These are phyloP conservation scores for Oasisia sp. DNA, from an alignment of 2,888 invertebrate genomes.

Conservation along the genomic window DNA sequence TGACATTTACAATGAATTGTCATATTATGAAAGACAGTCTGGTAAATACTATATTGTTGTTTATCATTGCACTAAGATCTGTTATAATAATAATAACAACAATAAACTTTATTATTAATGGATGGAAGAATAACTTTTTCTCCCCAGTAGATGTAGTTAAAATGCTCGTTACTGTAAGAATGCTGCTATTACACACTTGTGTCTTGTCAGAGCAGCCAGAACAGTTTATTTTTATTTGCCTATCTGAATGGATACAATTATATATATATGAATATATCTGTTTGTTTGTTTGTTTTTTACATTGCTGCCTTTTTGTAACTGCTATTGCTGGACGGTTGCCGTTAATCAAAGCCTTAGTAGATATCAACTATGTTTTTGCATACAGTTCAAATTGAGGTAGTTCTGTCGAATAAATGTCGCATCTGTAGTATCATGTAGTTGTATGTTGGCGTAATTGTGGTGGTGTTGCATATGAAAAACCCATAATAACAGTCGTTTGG, in stretches of 20 bases:
- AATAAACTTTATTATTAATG: not conserved
- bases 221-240: not conserved
- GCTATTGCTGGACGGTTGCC: not conserved
- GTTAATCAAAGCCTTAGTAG: not conserved
- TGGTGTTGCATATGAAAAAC: not conserved
- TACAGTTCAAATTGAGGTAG: not conserved
- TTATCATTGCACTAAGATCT: not conserved
- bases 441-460: not conserved
- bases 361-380: not conserved
- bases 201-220: not conserved
- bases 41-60: not conserved
- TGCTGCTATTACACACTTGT: not conserved
- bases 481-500: not conserved
- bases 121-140: not conserved
- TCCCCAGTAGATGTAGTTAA: not conserved
- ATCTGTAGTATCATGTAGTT: not conserved
- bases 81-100: not conserved
- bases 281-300: not conserved
- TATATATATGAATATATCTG: not conserved
- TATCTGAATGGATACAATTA: not conserved
- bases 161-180: not conserved
- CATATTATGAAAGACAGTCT: not conserved
- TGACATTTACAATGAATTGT: not conserved
- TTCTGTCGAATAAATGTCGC: not conserved
- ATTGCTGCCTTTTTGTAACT: slow-evolving; percentile 1